Conservation (phyloP, 53 echinoderm and acorn worm genomes). For the Zoroaster sp. region DNA sequence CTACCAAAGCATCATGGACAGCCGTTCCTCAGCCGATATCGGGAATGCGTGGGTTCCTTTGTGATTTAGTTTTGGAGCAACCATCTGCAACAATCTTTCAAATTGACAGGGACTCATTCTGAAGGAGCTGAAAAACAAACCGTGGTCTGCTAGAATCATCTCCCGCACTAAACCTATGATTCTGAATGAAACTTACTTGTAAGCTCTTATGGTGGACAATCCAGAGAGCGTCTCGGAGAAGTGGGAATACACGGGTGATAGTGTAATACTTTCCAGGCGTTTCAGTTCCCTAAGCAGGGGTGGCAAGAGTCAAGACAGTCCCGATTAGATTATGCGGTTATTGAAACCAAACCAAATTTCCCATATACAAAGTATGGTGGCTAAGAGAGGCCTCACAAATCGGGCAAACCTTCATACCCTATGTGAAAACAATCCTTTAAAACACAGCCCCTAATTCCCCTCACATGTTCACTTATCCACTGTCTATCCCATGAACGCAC, state of each 20-base stretch:
- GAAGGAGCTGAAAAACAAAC: background rate
- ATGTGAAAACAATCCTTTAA: no score
- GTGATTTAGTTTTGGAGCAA: background rate
- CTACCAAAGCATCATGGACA: slow-evolving; percentile 17
- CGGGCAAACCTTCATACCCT: no score
- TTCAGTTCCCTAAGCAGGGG: slow-evolving; percentile 55
- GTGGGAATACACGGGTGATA: slow-evolving; percentile 74
- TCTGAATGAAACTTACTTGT: slow-evolving; percentile 40
- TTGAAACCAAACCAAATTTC: background rate
- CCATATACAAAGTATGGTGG: no score
- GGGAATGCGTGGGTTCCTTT: background rate
- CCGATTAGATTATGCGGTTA: background rate
- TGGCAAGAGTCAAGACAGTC: background rate
- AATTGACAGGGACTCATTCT: background rate
- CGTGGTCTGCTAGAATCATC: slow-evolving; percentile 35
- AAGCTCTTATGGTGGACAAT: slow-evolving; percentile 74
- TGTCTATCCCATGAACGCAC: no score
- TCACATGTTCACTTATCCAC: no score
- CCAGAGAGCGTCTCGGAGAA: slow-evolving; percentile 74
- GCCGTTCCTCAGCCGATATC: slow-evolving; percentile 2
- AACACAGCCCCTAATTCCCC: no score
- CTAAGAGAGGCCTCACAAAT: no score
- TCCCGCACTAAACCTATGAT: background rate
- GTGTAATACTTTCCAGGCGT: slow-evolving; percentile 68
- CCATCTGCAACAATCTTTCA: background rate